Base-by-base conservation (phyloP, 2,888 invertebrate species). In the Ditula angustiorana region DNA sequence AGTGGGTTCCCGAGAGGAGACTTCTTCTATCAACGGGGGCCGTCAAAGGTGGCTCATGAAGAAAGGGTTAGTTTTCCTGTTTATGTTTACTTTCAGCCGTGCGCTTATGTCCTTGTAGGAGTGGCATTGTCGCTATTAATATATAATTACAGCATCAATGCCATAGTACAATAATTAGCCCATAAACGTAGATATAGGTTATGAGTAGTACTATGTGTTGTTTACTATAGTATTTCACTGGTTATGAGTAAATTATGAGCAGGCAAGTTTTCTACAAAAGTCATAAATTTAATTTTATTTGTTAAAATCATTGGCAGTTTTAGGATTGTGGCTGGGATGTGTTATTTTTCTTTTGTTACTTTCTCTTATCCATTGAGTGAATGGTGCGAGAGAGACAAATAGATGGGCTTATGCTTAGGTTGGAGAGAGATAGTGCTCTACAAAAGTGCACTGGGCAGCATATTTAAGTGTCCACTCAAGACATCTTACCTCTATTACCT, bases 51-150 rank as follows among this genome's bases (percentile, higher is more conserved):
- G 92, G 90, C 92, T 92, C 91, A 92, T 92, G 92, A 92, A 91
- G 92, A 92, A 92, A 89, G 92, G 92, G 92, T 92, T 86, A 90
- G 92, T 92, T 88, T 85, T 82, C 83, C 85, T 90, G 89, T 90
- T 87, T 88, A 86, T 86, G 86, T 87, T 87, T 87, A 87, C 86
- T 80, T 80, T 73, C 70, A 68, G 63, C 73, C 71, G 65, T 74
- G 72, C 67, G 72, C 71, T 72, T 70, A 60, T 77, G 71, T 74
- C 69, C 69, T 71, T 74, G 73, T 77, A 66, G 66, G 68, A 75
- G 71, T 73, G 74, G 74, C 71, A 71, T 69, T 74, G 60, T 55
- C 44, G 49, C 69, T 83, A 78, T 78, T 77, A 76, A 72, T 78
- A 81, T 76, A 72, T 72, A 79, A 77, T 80, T 77, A 76, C 71